Base-by-base conservation (phyloP, 2,113 vertebrate genomes). In the Aphyosemion australe region DNA sequence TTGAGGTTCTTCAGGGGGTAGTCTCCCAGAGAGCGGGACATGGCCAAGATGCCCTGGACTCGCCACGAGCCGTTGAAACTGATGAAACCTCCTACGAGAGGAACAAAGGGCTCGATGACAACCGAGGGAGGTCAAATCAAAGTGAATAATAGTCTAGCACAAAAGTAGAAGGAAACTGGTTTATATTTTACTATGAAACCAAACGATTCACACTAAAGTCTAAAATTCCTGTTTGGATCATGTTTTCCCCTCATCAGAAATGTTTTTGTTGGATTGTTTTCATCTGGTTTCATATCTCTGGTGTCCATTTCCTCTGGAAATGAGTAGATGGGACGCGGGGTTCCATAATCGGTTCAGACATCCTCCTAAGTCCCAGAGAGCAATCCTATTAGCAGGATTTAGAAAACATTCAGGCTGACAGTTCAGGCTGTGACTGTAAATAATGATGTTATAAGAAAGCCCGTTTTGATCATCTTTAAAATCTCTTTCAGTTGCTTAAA, bases 31-130 rank as follows among this genome's bases (percentile, higher is more conserved):
- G 97, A 99, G 14, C 97, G 96, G 20, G 97, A 99, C 97, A 99
- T 99, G 61, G 97, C 96, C 88, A 99, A 89, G 88, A 99, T 96
- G 56, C 97, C 97, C 90, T 99, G 97, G 9, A 99, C 97, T 0
- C 97, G 94, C 97, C 97, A 99, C 0, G 97, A 99, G 65, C 97
- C 97, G 0, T 97, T 99, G 80, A 99, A 99, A 88, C 97, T 99
- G 93, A 99, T 99, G 90, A 99, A 99, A 0, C 97, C 97, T 58
- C 97, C 97, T 99, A 82, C 61, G 18, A 39, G 26, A 26, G 65
- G 37, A 32, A 61, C 58, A 3, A 11, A 4, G 12, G 43, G 48
- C 8, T 26, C 26, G 8, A 43, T 37, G 9, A 10, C 34, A 7
- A 37, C 34, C 1, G 34, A 37, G 9, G 34, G 7, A 37, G 34